These are phyloP conservation scores for Cephus nigrinus DNA, from an alignment of 2,888 invertebrate genomes.

Conservation along the genomic window DNA sequence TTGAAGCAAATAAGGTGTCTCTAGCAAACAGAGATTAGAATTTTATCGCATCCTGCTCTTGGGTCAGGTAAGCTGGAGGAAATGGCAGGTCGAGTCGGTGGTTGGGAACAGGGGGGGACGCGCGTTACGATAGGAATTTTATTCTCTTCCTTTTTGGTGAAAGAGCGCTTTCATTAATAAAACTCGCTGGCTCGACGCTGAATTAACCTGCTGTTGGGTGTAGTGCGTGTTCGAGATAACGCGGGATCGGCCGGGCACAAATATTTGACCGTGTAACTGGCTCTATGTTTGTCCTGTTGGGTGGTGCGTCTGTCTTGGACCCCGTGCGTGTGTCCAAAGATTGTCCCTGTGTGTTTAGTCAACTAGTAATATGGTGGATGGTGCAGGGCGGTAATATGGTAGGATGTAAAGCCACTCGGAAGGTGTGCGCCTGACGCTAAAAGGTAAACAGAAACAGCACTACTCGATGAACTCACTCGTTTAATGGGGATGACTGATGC, in stretches of 20 bases:
- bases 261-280: constrained; percentile 61
- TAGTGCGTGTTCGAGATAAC: constrained; percentile 54
- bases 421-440: constrained; percentile 7
- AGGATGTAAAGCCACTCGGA: constrained; percentile 4
- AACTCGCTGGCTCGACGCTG: constrained; percentile 12
- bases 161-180: constrained; percentile 57
- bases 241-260: constrained; percentile 50
- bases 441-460: not conserved
- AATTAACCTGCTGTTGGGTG: constrained; percentile 36
- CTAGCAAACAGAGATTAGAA: not conserved
- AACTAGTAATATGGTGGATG: not conserved
- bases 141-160: constrained; percentile 45
- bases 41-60: not conserved
- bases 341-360: constrained; percentile 2
- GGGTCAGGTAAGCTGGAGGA: not conserved
- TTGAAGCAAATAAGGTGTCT: not conserved
- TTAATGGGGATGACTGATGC: not conserved
- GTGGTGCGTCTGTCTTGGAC: not conserved
- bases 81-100: not conserved
- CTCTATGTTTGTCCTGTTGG: constrained; percentile 53
- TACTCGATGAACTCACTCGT: not conserved
- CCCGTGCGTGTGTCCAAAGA: constrained; percentile 2
- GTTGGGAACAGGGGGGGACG: not conserved
- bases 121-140: constrained; percentile 25
- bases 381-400: not conserved